Percentiles rank a stretch among this genome's conserved stretches.
phyloP scores from a whole-genome alignment of 2,113 vertebrate species.

The Percina caprodes region DNA sequence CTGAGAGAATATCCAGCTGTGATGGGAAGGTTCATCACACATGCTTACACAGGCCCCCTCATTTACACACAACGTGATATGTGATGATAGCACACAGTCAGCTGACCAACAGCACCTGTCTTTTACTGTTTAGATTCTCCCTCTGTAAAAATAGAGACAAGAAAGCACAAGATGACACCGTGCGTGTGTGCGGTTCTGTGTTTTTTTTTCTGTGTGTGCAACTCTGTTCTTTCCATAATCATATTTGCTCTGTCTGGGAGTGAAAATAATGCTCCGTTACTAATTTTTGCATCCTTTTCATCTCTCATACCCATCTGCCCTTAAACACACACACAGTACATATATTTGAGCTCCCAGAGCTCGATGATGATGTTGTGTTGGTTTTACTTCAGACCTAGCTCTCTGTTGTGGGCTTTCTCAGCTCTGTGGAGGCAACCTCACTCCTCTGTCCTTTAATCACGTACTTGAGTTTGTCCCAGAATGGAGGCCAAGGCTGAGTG shows the following conservation, averaged over 20 bases:
- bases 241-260: not conserved
- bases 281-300: conserved; percentile 1
- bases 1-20: conserved; percentile 24
- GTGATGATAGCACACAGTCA: not conserved
- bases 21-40: conserved; percentile 3
- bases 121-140: not conserved
- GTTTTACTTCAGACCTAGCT: conserved; percentile 53
- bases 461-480: conserved; percentile 57
- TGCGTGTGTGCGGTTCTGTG: not conserved
- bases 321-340: not conserved
- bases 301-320: not conserved
- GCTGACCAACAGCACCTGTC: conserved; percentile 41
- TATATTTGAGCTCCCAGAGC: conserved; percentile 44
- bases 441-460: conserved; percentile 74
- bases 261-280: conserved; percentile 4
- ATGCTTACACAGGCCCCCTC: not conserved
- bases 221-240: not conserved
- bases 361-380: conserved; percentile 42
- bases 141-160: conserved; percentile 3
- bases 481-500: conserved; percentile 42
- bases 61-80: not conserved
- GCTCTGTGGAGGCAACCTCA: conserved; percentile 44
- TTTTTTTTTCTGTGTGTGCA: not conserved
- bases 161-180: not conserved
- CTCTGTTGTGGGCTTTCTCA: conserved; percentile 65